Evolutionary conservation across 2,113 vertebrate genomes (phyloP), one percentile per base, ranked within the genome.

Genomic region (Pollimyrus isidori): DNA sequence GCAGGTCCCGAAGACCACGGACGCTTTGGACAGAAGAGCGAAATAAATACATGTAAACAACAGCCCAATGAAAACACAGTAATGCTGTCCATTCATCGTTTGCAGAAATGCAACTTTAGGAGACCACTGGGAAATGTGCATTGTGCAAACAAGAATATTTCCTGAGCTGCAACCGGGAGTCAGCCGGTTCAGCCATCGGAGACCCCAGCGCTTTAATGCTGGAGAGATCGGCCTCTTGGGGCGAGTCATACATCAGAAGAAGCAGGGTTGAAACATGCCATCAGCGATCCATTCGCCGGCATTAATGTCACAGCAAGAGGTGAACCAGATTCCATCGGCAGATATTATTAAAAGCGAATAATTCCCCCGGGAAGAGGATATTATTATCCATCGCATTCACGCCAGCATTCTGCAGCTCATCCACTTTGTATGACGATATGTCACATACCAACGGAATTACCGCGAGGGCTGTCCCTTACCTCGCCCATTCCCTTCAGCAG

Each of bases 391-490:
- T 6, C 6, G 6, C 56, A 58, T 23, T 21, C 56, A 62, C 23
- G 56, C 56, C 23, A 7, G 56, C 2, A n/a, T 62, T 30, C 26
- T 76, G 69, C 69, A 30, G 69, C 30, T 30, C 69, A 39, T 4
- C 11, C 13, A 17, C 30, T 17, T 30, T 4, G 30, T 13, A 76
- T 35, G 13, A 17, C 0, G 30, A 23, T 15, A 76, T 76, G 35
- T 17, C 69, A 76, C 30, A 73, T 73, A 35, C n/a, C 7, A 35
- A 4, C 30, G 26, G 30, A 73, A 26, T 30, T 35, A 73, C n/a
- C 21, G 56, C 23, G 56, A 26, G 7, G 2, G 69, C 15, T 17
- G 30, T 76, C 73, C 73, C 30, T 93, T 92, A 96, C 96, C 96
- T 94, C 49, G 93, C 0, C 92, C 89, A 23, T 91, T 89, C 10